phyloP scores from a whole-genome alignment of 1,140 invertebrate species.

The Diploscapter pachys region DNA sequence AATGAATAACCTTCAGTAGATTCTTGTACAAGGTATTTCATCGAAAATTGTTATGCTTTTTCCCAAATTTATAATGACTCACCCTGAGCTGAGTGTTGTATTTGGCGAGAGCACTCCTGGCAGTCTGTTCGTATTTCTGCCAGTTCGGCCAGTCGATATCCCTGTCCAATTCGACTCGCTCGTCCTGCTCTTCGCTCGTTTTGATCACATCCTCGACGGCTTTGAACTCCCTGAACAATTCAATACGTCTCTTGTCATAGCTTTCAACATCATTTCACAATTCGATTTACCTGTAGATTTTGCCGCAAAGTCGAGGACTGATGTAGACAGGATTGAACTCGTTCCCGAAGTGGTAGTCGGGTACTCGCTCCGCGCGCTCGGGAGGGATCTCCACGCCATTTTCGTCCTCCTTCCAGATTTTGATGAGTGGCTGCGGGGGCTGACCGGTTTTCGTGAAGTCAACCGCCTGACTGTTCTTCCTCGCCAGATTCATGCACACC shows the following conservation, averaged over 20 bases:
- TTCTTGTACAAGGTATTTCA: no score
- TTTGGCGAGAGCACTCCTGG: background rate
- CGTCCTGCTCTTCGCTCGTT: constrained; percentile 6
- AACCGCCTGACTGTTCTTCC: constrained; percentile 36
- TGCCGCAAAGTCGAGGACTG: constrained; percentile 12
- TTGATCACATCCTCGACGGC: constrained; percentile 19
- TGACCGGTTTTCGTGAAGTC: constrained; percentile 55
- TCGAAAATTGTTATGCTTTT: no score
- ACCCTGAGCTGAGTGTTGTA: constrained; percentile 29
- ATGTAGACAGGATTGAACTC: constrained; percentile 14
- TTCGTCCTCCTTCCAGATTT: background rate
- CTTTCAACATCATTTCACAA: constrained; percentile 1
- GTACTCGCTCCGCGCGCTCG: constrained; percentile 26
- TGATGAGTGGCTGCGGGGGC: constrained; percentile 18
- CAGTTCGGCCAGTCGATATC: background rate
- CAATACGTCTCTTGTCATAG: background rate
- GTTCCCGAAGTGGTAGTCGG: constrained; percentile 31
- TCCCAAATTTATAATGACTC: no score
- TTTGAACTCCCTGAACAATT: constrained; percentile 15
- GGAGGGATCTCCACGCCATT: constrained; percentile 16
- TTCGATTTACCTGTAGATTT: constrained; percentile 23
- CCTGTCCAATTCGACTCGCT: constrained; percentile 5
- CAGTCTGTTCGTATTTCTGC: constrained; percentile 21
- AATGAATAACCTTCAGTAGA: no score
- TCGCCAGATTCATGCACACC: constrained; percentile 36